Conservation (phyloP, 2,797 vertebrate genomes). For the Xenops minutus region DNA sequence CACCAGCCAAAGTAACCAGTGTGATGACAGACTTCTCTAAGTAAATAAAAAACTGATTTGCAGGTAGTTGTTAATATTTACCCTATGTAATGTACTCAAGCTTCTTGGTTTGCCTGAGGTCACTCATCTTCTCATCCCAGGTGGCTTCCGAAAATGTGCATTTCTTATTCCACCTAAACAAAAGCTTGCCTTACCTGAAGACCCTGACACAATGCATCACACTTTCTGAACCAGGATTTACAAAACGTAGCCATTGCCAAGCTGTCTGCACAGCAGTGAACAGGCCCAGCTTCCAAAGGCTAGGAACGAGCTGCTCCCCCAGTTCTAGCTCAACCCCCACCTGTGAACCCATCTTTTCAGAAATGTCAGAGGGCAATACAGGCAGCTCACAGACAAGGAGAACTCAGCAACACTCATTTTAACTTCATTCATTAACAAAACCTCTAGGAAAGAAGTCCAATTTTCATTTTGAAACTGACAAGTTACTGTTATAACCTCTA, state of each 20-base stretch:
- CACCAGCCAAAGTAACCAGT: not conserved
- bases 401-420: not conserved
- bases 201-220: not conserved
- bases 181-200: not conserved
- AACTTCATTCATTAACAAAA: not conserved
- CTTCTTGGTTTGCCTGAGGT: not conserved
- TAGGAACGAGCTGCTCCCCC: not conserved
- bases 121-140: not conserved
- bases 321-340: not conserved
- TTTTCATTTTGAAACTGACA: not conserved
- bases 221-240: not conserved
- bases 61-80: not conserved
- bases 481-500: not conserved
- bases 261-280: not conserved
- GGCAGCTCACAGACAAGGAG: not conserved
- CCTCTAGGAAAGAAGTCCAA: not conserved
- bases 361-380: not conserved
- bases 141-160: not conserved
- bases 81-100: not conserved
- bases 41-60: not conserved
- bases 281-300: not conserved
- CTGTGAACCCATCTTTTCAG: not conserved
- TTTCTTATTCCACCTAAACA: rapidly evolving
- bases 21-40: not conserved
- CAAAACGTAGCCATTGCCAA: not conserved